Percentiles rank a stretch among this genome's conserved stretches.
Evolutionary conservation across 1,140 invertebrate genomes (phyloP).

Genomic region (Cherax destructor): DNA sequence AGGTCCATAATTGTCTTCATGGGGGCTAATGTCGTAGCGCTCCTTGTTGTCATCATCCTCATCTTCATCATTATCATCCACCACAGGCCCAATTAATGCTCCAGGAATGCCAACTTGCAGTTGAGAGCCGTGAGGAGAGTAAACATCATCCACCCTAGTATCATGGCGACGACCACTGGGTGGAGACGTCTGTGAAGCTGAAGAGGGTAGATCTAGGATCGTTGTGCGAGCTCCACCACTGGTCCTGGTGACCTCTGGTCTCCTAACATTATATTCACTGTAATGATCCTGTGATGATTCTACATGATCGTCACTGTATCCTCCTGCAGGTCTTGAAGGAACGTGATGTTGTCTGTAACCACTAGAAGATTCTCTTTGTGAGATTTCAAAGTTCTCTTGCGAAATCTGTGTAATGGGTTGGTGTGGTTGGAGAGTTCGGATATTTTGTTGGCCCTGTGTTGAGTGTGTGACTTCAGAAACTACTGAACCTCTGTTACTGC

Average conservation of each 20-base stretch:
- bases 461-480: conserved; percentile 3
- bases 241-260: background rate
- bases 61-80: background rate
- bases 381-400: background rate
- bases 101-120: conserved; percentile 42
- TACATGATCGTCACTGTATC: background rate
- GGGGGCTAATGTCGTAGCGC: conserved; percentile 49
- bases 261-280: background rate
- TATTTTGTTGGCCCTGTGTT: conserved; percentile 3
- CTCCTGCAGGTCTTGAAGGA: background rate
- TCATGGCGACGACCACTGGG: conserved; percentile 15
- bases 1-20: conserved; percentile 16
- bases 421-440: background rate
- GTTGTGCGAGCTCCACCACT: conserved; percentile 7
- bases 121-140: background rate
- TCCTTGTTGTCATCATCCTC: conserved; percentile 34
- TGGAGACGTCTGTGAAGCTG: background rate
- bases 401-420: background rate
- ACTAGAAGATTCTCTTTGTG: background rate
- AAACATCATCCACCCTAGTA: background rate
- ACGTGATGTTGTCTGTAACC: background rate
- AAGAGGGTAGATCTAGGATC: background rate
- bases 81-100: conserved; percentile 19
- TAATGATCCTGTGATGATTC: background rate
- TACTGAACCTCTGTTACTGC: background rate